Evolutionary conservation across 2,888 invertebrate genomes (phyloP), one percentile per base, ranked within the genome.

Genomic region (Trachelus tabidus): DNA sequence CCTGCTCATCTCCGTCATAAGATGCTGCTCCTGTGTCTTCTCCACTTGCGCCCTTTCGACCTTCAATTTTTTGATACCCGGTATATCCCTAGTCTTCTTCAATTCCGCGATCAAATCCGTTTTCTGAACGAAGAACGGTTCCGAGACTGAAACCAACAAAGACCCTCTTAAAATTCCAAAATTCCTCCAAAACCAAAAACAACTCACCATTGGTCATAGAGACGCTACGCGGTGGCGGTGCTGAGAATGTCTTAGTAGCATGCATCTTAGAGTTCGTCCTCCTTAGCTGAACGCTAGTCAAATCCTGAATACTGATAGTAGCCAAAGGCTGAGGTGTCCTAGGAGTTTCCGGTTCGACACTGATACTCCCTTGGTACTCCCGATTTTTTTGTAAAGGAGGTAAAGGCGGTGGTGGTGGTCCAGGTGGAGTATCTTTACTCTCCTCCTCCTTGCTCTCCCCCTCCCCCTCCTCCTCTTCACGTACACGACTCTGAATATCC

Each of bases 51-150:
- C 96, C 83, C 96, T 94, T 92, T 98, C 97, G 83, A 97, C 97
- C 91, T 98, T 98, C 93, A 98, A 92, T 92, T 98, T 98, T 92
- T 96, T 96, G 77, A 98, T 97, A n/a, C 98, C 98, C 1, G 97
- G 96, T 81, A 98, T 97, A 90, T 98, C 97, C 91, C 96, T 97
- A 73, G 97, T 97, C 93, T 97, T 95, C 92, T 98, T 98, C 80
- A 98, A 92, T 89, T 98, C 98, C 74, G 97, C 98, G 82, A 98
- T 98, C 75, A 98, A 92, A 91, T 98, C 97, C 35, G 95, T 96
- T 91, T 97, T 97, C 82, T 95, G 96, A 76, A 94, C 94, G 85
- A 95, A 93, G 92, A 95, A 97, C 73, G 95, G 94, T 82, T 96
- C 96, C 73, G 93, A 92, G 76, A 92, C 93, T 81, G 93, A 79